phyloP scores from a whole-genome alignment of 2,113 vertebrate species.

The Cephalopterus ornatus region DNA sequence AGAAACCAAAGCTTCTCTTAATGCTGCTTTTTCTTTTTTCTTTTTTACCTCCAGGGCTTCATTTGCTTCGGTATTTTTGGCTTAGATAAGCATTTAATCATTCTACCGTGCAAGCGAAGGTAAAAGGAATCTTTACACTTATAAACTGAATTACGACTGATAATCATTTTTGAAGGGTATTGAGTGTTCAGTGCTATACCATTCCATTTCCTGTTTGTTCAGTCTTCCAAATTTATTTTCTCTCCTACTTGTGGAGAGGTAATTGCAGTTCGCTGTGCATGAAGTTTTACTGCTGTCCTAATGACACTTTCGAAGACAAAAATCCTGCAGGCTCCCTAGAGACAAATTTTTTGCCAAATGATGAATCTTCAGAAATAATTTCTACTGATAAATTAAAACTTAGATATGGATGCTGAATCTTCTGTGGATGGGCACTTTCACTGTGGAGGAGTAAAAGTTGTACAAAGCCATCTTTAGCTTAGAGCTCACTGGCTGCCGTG shows the following conservation, averaged over 20 bases:
- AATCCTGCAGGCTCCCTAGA: not conserved
- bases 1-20: not conserved
- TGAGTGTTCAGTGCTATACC: not conserved
- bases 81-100: constrained; percentile 93
- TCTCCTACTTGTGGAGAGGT: not conserved
- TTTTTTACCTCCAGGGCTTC: constrained; percentile 81
- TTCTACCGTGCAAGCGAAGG: constrained; percentile 94
- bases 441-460: not conserved
- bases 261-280: not conserved
- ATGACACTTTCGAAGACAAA: not conserved
- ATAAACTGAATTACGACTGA: not conserved
- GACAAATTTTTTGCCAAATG: not conserved
- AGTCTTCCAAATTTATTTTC: not conserved
- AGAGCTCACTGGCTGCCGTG: not conserved
- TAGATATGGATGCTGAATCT: not conserved
- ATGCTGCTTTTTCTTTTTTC: not conserved
- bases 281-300: not conserved
- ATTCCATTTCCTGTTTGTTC: not conserved
- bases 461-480: not conserved
- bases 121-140: constrained; percentile 65
- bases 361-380: not conserved
- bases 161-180: not conserved
- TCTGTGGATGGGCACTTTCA: not conserved
- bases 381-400: not conserved
- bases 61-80: constrained; percentile 95